A percentile compares a stretch with the other conserved stretches of the same genome.
Evolutionary conservation across 2,113 vertebrate genomes (phyloP).

Genomic region (Platycercus adscitus): DNA sequence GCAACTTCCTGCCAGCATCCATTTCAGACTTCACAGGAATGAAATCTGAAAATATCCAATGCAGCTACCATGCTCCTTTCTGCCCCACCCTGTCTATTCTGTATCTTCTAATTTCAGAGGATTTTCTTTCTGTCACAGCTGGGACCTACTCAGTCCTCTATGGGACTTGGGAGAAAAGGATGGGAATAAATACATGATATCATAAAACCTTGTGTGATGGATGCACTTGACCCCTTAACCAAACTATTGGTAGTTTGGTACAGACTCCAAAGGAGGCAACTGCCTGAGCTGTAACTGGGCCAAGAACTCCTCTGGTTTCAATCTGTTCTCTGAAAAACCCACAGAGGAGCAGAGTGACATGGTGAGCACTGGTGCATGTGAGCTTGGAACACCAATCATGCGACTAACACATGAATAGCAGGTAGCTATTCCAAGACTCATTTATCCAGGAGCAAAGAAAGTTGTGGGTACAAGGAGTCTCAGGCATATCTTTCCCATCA

Average conservation of each 20-base stretch:
- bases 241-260: neutral
- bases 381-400: neutral
- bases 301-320: neutral
- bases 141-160: neutral
- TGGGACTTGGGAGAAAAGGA: neutral
- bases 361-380: neutral
- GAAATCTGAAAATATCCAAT: neutral
- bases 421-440: neutral
- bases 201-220: neutral
- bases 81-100: neutral
- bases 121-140: neutral
- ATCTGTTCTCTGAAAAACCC: neutral
- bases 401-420: neutral
- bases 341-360: neutral
- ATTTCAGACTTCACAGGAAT: conserved; percentile 16
- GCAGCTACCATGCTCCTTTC: neutral
- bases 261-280: neutral
- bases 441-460: neutral
- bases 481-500: neutral
- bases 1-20: conserved; percentile 4
- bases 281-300: neutral
- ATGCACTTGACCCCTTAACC: neutral
- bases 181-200: neutral
- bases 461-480: neutral
- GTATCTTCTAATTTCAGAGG: neutral